Evolutionary conservation across 2,797 vertebrate species (phyloP), one percentile per base, ranked within the genome.

Genomic region (Lacerta viridis): DNA sequence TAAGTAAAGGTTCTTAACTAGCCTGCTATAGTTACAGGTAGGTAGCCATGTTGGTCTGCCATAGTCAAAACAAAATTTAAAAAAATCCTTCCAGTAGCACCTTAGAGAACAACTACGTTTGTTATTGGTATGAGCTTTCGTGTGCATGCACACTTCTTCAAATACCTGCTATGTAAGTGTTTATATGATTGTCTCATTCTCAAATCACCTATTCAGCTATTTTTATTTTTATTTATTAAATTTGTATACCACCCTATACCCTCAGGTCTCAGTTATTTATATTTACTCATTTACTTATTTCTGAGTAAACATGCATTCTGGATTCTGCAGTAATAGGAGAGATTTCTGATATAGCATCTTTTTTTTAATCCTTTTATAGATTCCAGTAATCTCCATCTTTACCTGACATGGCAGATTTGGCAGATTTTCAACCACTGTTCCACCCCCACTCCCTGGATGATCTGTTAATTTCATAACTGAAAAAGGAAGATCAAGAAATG

Each of bases 391-490:
- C 84, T 90, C 27, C 79, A 27, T 29, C 8, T 91, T 90, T 55
- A 88, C 93, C 91, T 80, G 66, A 92, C 80, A 89, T 89, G 66
- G 23, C 91, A 76, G 86, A 17, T 0, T 1, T 3, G 59, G 68
- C 46, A 79, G 8, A 17, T 89, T 92, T 64, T 55, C 25, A 90
- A 90, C 10, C 84, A 11, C 81, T 15, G 50, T 50, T 50, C 50
- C 50, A 50, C 11, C 13, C 50, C 3, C 50, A 3, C 46, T 2
- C 41, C 39, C 46, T 10, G 3, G 50, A 55, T 55, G 50, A 55
- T 84, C 89, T 92, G 95, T 93, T 90, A 75, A 92, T 91, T 93
- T 93, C 33, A 89, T 93, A 93, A 91, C 88, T 83, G 36, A 29
- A 92, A 94, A 94, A 84, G 90, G 90, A 93, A 86, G 59, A 91